A percentile compares a stretch with the other conserved stretches of the same genome.
phyloP scores from a whole-genome alignment of 30 jellyfish, hydroid and myxozoan species.

The Aurelia sp. region DNA sequence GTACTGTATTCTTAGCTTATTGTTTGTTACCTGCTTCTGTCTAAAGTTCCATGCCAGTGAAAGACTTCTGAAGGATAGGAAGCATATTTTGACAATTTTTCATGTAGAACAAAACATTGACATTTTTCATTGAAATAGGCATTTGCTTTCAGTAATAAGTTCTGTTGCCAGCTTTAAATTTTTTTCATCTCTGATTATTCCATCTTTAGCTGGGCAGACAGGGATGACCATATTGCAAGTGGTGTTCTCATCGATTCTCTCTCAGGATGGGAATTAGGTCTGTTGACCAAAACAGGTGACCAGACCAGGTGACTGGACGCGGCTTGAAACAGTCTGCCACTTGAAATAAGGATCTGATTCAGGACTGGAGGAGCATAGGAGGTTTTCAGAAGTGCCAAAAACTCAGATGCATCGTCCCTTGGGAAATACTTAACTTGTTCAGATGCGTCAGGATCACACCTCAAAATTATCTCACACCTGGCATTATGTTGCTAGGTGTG shows the following conservation, averaged over 20 bases:
- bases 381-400: slow-evolving; percentile 34
- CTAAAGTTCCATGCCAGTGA: no score
- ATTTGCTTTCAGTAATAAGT: no score
- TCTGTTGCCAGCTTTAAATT: no score
- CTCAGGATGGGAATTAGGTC: slow-evolving; percentile 57
- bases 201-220: slow-evolving; percentile 69
- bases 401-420: slow-evolving; percentile 13
- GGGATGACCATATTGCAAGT: slow-evolving; percentile 37
- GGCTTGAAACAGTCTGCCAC: slow-evolving; percentile 15
- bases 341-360: slow-evolving; percentile 31
- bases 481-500: background rate
- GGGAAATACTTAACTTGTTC: background rate
- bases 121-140: no score
- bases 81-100: no score
- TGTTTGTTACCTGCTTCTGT: no score
- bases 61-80: no score
- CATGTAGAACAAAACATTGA: no score
- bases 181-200: slow-evolving; percentile 24
- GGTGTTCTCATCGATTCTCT: slow-evolving; percentile 35
- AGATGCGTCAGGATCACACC: background rate
- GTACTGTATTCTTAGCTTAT: no score
- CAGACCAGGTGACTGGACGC: slow-evolving; percentile 23
- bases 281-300: no score
- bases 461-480: background rate
- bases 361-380: slow-evolving; percentile 27